A percentile compares a stretch with the other conserved stretches of the same genome.
These are phyloP conservation scores for Zonitis immaculata DNA, from an alignment of 2,888 invertebrate species.

Conservation along the genomic window DNA sequence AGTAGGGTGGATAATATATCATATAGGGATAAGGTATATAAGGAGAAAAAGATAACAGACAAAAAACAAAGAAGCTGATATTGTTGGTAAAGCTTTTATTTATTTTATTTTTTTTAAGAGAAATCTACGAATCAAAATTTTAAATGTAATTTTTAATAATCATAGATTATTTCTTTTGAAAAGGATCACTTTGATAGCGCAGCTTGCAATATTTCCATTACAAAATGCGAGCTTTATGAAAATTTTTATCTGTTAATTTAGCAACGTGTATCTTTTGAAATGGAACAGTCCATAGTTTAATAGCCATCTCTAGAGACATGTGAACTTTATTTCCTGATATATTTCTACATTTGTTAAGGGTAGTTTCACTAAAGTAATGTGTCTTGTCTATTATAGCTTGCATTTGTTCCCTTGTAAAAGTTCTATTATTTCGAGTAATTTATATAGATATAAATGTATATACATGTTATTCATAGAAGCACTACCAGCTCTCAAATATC, in stretches of 20 bases:
- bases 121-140: no score
- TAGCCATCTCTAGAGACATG: constrained; percentile 15
- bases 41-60: no score
- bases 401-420: constrained; percentile 21
- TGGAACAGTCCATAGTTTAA: neutral
- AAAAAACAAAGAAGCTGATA: neutral
- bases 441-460: constrained; percentile 4
- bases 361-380: constrained; percentile 35
- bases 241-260: no score
- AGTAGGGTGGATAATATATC: neutral
- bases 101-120: no score
- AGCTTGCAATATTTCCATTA: no score
- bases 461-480: constrained; percentile 4
- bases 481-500: neutral
- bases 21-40: no score
- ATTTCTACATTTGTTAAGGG: constrained; percentile 24
- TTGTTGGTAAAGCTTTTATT: neutral
- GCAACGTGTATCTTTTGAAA: no score
- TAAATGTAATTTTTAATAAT: no score
- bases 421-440: constrained; percentile 18
- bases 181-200: no score
- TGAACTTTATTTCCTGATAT: constrained; percentile 18
- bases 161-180: no score
- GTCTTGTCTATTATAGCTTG: constrained; percentile 36
- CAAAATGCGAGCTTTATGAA: no score